Evolutionary conservation across 2,113 vertebrate genomes (phyloP).

Genomic region (Syrrhaptes paradoxus): DNA sequence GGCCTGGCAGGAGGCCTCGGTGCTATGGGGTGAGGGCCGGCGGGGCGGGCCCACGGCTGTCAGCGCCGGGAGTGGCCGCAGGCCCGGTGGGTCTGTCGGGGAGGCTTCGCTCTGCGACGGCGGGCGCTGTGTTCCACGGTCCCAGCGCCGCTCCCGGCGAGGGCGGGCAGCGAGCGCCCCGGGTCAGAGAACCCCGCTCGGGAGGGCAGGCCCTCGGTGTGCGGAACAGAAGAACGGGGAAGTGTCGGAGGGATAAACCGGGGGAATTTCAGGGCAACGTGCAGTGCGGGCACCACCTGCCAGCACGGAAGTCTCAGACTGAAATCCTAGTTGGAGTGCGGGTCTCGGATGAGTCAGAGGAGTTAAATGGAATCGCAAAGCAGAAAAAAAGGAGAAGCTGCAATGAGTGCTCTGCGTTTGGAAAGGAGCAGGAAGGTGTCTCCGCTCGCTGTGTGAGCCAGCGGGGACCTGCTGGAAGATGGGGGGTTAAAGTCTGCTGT

Average conservation of each 20-base stretch:
- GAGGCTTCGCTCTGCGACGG: background rate
- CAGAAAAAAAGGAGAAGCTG: background rate
- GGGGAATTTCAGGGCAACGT: background rate
- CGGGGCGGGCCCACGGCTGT: background rate
- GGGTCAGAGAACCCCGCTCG: background rate
- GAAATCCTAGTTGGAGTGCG: background rate
- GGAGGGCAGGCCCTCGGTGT: background rate
- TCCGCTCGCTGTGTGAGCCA: too few relatives aligned
- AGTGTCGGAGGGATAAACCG: fast-evolving
- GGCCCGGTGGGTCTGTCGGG: background rate
- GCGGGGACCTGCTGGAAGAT: fast-evolving
- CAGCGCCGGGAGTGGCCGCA: background rate
- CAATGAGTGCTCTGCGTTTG: fast-evolving
- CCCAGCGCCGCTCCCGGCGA: background rate
- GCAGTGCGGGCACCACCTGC: background rate
- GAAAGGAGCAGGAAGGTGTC: background rate
- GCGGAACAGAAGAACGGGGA: too few relatives aligned
- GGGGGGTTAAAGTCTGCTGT: fast-evolving
- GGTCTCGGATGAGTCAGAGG: background rate
- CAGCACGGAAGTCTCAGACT: background rate
- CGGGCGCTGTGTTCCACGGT: background rate
- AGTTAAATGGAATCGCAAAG: background rate
- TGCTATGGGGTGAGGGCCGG: background rate
- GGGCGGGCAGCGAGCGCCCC: background rate
- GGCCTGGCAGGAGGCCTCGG: background rate